A percentile compares a stretch with the other conserved stretches of the same genome.
These are phyloP conservation scores for Orthosia cruda DNA, from an alignment of 2,888 invertebrate genomes.

Conservation along the genomic window DNA sequence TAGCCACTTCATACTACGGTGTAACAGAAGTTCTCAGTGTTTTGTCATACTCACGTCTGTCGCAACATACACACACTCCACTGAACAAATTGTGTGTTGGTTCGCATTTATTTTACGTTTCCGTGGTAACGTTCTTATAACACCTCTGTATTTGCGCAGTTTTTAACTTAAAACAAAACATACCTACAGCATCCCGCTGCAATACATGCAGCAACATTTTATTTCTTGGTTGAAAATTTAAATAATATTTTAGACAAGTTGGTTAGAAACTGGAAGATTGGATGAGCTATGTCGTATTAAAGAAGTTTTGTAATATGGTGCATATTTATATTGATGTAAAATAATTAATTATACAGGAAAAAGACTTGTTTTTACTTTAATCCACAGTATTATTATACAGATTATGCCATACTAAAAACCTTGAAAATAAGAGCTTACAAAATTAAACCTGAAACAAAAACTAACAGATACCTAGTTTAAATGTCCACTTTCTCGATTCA, in stretches of 20 bases:
- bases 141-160: conserved; percentile 32
- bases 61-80: conserved; percentile 71
- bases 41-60: conserved; percentile 72
- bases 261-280: background rate
- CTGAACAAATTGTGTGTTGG: conserved; percentile 74
- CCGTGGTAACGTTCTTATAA: conserved; percentile 57
- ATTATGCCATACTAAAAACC: too few relatives aligned
- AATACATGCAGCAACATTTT: conserved; percentile 16
- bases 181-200: background rate
- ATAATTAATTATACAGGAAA: too few relatives aligned
- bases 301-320: background rate
- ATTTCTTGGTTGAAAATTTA: background rate
- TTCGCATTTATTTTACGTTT: conserved; percentile 70
- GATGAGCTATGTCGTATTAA: background rate
- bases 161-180: conserved; percentile 38
- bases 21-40: conserved; percentile 54
- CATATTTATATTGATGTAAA: too few relatives aligned
- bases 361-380: too few relatives aligned
- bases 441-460: too few relatives aligned
- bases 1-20: conserved; percentile 37
- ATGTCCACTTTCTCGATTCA: conserved; percentile 5
- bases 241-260: background rate
- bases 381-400: too few relatives aligned
- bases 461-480: too few relatives aligned
- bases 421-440: too few relatives aligned